These are phyloP conservation scores for Megalurothrips usitatus DNA, from an alignment of 2,888 invertebrate species.

Conservation along the genomic window DNA sequence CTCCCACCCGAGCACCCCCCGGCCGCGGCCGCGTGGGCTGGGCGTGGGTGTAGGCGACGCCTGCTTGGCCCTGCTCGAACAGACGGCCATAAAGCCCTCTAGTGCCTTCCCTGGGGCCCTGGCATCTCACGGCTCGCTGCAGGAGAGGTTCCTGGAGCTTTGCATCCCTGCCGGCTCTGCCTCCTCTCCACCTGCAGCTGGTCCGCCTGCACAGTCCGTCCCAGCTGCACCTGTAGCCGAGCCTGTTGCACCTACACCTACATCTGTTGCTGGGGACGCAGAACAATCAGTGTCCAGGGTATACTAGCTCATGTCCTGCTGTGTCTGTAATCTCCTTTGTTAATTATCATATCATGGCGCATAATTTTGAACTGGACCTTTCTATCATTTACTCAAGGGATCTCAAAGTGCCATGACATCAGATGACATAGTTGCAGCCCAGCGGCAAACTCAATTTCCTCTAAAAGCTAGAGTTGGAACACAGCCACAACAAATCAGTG, in stretches of 20 bases:
- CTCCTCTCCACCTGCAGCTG: neutral
- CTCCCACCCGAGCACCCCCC: neutral
- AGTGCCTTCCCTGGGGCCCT: neutral
- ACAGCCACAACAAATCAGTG: neutral
- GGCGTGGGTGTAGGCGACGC: neutral
- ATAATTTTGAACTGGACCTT: no score
- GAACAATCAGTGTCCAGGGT: no score
- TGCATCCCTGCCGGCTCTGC: neutral
- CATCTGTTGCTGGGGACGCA: no score
- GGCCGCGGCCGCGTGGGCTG: neutral
- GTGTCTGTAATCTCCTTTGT: no score
- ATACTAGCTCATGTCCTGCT: no score
- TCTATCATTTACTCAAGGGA: no score
- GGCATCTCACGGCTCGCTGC: neutral
- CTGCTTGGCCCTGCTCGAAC: neutral
- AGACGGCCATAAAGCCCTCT: neutral
- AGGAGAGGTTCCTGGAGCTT: neutral
- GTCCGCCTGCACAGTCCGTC: neutral
- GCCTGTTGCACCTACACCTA: no score
- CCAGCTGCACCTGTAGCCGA: neutral
- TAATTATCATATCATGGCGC: no score
- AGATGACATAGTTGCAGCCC: no score
- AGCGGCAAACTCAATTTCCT: neutral
- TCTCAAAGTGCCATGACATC: no score
- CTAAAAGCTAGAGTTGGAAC: neutral